These are phyloP conservation scores for Mizuhopecten yessoensis DNA, from an alignment of 1,140 invertebrate species.

Conservation along the genomic window DNA sequence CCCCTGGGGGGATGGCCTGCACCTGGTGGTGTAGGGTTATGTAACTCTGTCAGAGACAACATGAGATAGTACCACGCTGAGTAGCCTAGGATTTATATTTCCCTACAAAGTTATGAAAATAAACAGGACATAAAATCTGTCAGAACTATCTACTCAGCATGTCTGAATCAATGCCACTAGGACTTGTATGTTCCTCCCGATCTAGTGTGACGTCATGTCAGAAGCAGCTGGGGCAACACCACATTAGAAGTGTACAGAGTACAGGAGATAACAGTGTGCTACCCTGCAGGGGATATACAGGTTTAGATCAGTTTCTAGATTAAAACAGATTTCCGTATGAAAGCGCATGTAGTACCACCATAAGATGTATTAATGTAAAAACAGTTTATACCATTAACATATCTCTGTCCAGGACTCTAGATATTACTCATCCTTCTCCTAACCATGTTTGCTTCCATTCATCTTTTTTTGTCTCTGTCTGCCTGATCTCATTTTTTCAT, in stretches of 20 bases:
- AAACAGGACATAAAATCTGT: background rate
- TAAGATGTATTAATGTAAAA: too few species aligned
- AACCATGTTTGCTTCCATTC: too few species aligned
- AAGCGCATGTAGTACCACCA: too few species aligned
- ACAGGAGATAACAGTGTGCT: background rate
- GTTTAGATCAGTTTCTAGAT: too few species aligned
- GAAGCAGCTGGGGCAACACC: background rate
- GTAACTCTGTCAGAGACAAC: background rate
- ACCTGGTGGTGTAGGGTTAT: background rate
- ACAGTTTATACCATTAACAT: too few species aligned
- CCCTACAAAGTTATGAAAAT: background rate
- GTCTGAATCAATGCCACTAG: background rate
- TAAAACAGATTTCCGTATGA: too few species aligned
- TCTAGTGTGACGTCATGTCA: background rate
- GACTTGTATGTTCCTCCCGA: background rate
- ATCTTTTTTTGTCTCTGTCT: too few species aligned
- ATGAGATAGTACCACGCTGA: background rate
- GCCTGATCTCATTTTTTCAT: too few species aligned
- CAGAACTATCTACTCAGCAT: background rate
- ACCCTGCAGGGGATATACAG: background rate
- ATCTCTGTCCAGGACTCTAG: too few species aligned
- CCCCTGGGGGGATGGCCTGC: background rate
- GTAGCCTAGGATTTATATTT: background rate
- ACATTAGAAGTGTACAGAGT: background rate
- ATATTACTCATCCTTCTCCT: too few species aligned